Conservation (phyloP, 1,140 invertebrate species). For the Nasonia longicornis region DNA sequence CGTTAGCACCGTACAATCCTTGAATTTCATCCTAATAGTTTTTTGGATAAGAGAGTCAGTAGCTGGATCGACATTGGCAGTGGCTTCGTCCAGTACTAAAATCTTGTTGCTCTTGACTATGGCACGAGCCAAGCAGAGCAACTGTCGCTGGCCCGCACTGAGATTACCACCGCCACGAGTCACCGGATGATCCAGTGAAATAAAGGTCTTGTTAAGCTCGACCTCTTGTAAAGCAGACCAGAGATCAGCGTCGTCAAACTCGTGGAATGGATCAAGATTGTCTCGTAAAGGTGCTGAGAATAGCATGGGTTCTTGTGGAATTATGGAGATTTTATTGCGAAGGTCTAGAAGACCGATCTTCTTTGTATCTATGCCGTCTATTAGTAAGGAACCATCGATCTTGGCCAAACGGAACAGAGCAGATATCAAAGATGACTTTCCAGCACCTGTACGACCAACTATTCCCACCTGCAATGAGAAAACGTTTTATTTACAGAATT, state of each 20-base stretch:
- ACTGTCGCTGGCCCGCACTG: constrained; percentile 86
- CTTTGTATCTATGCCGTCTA: constrained; percentile 78
- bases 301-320: constrained; percentile 86
- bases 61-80: constrained; percentile 77
- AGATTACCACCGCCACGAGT: constrained; percentile 83
- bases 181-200: constrained; percentile 75
- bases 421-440: constrained; percentile 82
- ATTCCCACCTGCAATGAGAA: constrained; percentile 75
- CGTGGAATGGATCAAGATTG: constrained; percentile 87
- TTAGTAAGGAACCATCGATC: constrained; percentile 66
- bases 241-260: constrained; percentile 73
- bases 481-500: constrained; percentile 49
- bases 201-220: constrained; percentile 73
- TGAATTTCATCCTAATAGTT: constrained; percentile 74
- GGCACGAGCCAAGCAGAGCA: constrained; percentile 86
- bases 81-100: constrained; percentile 79
- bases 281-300: constrained; percentile 84
- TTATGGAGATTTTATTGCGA: constrained; percentile 82
- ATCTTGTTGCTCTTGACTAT: constrained; percentile 82
- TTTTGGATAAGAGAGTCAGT: constrained; percentile 77
- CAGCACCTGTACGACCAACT: constrained; percentile 85
- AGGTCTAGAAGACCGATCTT: constrained; percentile 78
- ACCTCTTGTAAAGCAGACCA: constrained; percentile 71
- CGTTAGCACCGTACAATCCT: constrained; percentile 75
- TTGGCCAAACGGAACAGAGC: constrained; percentile 77